phyloP scores from a whole-genome alignment of 2,888 invertebrate species.

The Cephus runcator region DNA sequence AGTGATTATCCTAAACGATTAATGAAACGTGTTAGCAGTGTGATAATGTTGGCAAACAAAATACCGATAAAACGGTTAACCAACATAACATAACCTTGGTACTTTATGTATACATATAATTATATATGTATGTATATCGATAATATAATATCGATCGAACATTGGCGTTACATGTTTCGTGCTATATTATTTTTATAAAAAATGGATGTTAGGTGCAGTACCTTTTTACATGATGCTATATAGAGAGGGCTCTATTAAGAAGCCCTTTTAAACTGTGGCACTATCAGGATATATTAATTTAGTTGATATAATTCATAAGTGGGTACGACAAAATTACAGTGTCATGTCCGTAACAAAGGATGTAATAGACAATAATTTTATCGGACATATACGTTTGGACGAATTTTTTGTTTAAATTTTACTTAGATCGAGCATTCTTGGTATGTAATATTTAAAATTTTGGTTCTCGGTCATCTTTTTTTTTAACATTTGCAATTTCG shows the following conservation, averaged over 20 bases:
- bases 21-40: too few species aligned
- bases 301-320: not conserved
- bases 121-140: not conserved
- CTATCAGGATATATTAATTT: not conserved
- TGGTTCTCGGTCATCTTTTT: not conserved
- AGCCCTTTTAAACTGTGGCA: not conserved
- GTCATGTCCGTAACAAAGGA: not conserved
- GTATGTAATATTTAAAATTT: not conserved
- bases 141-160: not conserved
- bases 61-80: too few species aligned
- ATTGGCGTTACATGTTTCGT: not conserved
- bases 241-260: not conserved
- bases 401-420: not conserved
- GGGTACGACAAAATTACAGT: not conserved
- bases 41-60: too few species aligned
- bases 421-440: too few species aligned
- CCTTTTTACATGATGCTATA: not conserved
- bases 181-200: constrained; percentile 8
- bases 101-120: too few species aligned
- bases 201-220: not conserved
- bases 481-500: not conserved
- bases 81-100: too few species aligned
- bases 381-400: not conserved
- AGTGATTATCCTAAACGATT: too few species aligned
- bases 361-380: not conserved